Base-by-base conservation (phyloP, 2,113 vertebrate genomes). In the Apteryx owenii region DNA sequence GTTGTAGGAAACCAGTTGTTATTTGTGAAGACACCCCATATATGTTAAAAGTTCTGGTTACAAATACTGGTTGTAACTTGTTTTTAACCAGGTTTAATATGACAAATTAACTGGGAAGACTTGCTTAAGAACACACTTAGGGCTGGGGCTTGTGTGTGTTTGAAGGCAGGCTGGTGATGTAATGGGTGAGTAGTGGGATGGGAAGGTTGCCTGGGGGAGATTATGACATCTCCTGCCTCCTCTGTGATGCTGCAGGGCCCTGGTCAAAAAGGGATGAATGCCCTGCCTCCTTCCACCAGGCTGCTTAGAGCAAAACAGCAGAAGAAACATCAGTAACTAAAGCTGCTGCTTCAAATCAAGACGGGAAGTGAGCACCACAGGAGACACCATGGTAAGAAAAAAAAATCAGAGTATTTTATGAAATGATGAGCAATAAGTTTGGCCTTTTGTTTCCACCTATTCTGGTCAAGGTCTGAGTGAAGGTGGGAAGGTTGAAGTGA, bases 221-320 rank as follows among this genome's bases (percentile, higher is more conserved):
- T 95, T 97, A 51, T 97, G 97, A 98, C 88, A 89, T 81, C 56
- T 23, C 46, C 76, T 62, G 85, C 89, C 70, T 66, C 66, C 40
- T 22, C 93, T 97, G 84, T 95, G 97, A 96, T 95, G 95, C 80
- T 36, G 40, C 10, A 2, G 56, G 85, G 46, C 81, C 75, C 73
- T 68, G 56, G 91, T 94, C 48, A 58, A 60, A 15, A 9, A 36
- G 23, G 78, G 15, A 21, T 21, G 86, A 62, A n/a, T 56, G 61
- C 69, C 62, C 38, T 69, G 21, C 17, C 90, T 60, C 89, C 95
- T 85, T 79, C 69, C 61, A 76, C 71, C 73, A 70, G 72, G 38
- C 65, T 73, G 61, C 61, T 33, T 62, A 19, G 80, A 38, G 88
- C 65, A 85, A 89, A 85, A 83, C 94, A 92, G n/a, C 95, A 86